These are phyloP conservation scores for Hippopotamyrus pictus DNA, from an alignment of 2,797 vertebrate species.

Conservation along the genomic window DNA sequence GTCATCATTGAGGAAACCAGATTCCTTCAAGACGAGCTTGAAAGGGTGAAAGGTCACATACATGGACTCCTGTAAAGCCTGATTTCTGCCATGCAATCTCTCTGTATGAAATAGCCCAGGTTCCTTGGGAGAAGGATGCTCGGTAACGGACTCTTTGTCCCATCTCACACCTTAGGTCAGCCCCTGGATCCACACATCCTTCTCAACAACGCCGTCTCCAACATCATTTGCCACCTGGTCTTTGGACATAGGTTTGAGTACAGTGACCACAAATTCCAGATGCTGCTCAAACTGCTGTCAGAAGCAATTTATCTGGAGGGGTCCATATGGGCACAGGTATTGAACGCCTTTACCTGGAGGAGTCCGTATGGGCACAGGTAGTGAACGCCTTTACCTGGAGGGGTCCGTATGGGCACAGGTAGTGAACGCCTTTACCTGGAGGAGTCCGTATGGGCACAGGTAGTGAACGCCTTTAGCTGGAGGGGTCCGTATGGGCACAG, in stretches of 20 bases:
- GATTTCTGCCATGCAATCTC: not conserved
- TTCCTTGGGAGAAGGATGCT: not conserved
- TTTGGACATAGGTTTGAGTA: slow-evolving; percentile 64
- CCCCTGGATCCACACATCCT: slow-evolving; percentile 54
- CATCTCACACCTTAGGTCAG: slow-evolving; percentile 41
- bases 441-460: slow-evolving; percentile 60
- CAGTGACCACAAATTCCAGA: slow-evolving; percentile 51
- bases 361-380: too few species aligned
- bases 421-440: slow-evolving; percentile 49
- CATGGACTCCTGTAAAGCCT: not conserved
- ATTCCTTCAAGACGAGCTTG: slow-evolving; percentile 53
- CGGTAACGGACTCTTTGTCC: not conserved
- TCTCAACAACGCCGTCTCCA: slow-evolving; percentile 60
- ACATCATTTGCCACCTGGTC: slow-evolving; percentile 66
- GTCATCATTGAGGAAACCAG: slow-evolving; percentile 54
- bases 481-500: slow-evolving; percentile 60
- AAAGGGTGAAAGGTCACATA: slow-evolving; percentile 49
- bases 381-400: too few species aligned
- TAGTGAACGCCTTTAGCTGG: slow-evolving; percentile 49
- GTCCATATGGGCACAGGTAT: slow-evolving; percentile 60
- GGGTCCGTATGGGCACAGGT: slow-evolving; percentile 64
- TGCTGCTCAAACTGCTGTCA: slow-evolving; percentile 51
- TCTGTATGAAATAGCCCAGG: not conserved
- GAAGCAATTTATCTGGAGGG: slow-evolving; percentile 58
- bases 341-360: too few species aligned